A percentile compares a stretch with the other conserved stretches of the same genome.
Conservation (phyloP, 2,113 vertebrate species). For the Montifringilla adamsi region DNA sequence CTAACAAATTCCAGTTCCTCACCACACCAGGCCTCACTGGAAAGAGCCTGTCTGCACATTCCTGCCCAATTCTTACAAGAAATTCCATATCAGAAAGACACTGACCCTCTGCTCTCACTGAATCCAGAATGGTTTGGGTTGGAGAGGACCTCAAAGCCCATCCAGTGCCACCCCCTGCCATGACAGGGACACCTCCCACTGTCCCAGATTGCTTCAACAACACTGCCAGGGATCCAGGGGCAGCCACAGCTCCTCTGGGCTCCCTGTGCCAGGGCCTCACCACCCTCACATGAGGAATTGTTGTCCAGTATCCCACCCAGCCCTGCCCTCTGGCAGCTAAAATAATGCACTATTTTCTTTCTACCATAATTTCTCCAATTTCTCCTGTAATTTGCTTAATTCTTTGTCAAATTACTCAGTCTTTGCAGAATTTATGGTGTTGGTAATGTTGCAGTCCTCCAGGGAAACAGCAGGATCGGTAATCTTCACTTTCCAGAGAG, state of each 20-base stretch:
- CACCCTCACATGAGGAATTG: not conserved
- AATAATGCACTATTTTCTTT: not conserved
- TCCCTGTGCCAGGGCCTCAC: not conserved
- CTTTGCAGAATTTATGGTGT: not conserved
- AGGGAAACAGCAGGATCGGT: not conserved
- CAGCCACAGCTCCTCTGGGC: not conserved
- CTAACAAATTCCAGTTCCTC: not conserved
- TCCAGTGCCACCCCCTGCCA: not conserved
- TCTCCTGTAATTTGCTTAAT: not conserved
- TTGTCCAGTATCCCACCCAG: not conserved
- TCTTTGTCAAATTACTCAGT: not conserved
- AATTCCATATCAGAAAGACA: not conserved
- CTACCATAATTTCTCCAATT: not conserved
- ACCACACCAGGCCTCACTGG: not conserved
- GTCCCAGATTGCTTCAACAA: accelerated
- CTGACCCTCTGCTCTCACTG: not conserved
- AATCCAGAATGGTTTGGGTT: too few species aligned
- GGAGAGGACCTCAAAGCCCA: not conserved
- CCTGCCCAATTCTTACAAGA: not conserved
- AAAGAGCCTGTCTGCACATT: not conserved
- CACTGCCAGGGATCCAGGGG: not conserved
- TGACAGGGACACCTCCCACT: not conserved
- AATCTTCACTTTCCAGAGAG: not conserved
- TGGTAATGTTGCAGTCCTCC: not conserved
- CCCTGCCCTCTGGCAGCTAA: not conserved